phyloP scores from a whole-genome alignment of 2,888 invertebrate genomes.

The Lasius fuliginosus region DNA sequence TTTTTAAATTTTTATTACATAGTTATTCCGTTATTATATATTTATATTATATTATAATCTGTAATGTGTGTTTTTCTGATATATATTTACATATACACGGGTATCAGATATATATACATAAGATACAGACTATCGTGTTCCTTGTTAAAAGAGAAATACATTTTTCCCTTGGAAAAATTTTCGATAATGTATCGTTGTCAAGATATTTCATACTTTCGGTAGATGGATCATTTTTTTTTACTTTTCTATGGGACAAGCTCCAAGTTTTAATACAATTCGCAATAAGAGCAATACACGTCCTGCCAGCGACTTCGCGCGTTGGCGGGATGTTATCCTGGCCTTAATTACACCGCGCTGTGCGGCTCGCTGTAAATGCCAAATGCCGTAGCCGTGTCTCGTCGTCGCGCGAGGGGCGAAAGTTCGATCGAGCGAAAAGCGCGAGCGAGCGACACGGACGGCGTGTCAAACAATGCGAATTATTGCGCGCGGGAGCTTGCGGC shows the following conservation, averaged over 20 bases:
- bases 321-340: conserved; percentile 37
- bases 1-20: no score
- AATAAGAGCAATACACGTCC: neutral
- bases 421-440: neutral
- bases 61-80: neutral
- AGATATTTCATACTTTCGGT: neutral
- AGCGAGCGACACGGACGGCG: neutral
- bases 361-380: conserved; percentile 32
- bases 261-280: neutral
- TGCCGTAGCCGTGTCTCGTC: neutral
- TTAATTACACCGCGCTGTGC: conserved; percentile 20
- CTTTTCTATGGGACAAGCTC: neutral
- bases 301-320: neutral
- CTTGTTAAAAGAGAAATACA: neutral
- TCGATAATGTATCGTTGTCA: neutral
- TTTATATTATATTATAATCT: neutral
- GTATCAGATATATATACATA: neutral
- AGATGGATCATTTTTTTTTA: neutral
- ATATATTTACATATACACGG: neutral
- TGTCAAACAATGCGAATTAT: conserved; percentile 38
- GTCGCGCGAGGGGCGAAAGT: neutral
- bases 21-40: neutral
- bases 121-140: neutral
- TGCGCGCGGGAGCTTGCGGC: neutral
- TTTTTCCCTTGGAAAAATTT: neutral